phyloP scores from a whole-genome alignment of 2,113 vertebrate species.

The Zootoca vivipara region DNA sequence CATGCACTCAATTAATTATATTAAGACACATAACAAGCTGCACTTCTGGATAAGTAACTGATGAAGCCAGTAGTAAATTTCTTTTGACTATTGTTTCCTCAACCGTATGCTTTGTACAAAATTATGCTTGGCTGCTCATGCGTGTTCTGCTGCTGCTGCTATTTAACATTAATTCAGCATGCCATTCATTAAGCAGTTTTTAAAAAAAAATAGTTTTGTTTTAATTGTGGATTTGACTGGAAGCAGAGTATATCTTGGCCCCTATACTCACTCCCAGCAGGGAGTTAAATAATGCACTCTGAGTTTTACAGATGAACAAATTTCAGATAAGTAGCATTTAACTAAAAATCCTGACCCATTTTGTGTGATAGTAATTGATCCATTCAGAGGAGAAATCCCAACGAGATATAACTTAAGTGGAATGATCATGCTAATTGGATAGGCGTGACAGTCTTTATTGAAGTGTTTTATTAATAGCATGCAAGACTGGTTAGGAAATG shows the following conservation, averaged over 20 bases:
- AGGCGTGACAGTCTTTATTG: not conserved
- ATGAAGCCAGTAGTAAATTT: not conserved
- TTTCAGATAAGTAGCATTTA: constrained; percentile 16
- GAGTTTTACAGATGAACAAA: constrained; percentile 27
- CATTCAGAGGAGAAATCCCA: constrained; percentile 16
- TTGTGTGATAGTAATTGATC: constrained; percentile 28
- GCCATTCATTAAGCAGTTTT: constrained; percentile 3
- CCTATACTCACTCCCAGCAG: constrained; percentile 1
- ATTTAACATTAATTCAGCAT: constrained; percentile 7
- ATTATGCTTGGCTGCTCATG: not conserved
- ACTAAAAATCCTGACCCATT: constrained; percentile 15
- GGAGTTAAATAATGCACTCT: constrained; percentile 27
- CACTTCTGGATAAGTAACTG: not conserved
- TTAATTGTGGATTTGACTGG: constrained; percentile 12
- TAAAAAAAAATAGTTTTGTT: constrained; percentile 1
- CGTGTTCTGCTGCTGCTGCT: not conserved
- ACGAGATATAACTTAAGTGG: constrained; percentile 17
- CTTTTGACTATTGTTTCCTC: not conserved
- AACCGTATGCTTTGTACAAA: not conserved
- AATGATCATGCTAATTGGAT: constrained; percentile 1
- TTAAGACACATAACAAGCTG: not conserved
- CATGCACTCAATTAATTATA: not conserved
- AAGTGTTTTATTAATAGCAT: not conserved
- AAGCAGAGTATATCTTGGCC: not conserved
- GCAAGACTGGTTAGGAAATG: not conserved